phyloP scores from a whole-genome alignment of 2,113 vertebrate genomes.

The Lycocorax pyrrhopterus region DNA sequence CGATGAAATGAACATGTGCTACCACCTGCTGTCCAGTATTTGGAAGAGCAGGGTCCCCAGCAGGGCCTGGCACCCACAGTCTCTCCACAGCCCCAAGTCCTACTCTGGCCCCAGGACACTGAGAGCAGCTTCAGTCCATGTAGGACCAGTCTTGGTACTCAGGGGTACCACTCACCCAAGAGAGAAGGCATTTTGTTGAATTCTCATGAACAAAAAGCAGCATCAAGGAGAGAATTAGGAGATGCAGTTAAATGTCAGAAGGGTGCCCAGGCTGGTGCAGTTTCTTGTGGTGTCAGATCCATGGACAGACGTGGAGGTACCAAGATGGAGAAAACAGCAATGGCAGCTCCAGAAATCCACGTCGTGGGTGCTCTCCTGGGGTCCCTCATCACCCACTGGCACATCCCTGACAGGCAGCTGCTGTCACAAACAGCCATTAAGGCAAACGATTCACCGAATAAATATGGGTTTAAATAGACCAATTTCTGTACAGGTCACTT shows the following conservation, averaged over 20 bases:
- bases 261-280: background rate
- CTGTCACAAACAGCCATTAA: background rate
- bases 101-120: rapidly evolving
- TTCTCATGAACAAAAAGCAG: background rate
- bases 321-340: background rate
- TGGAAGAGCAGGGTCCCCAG: conserved; percentile 6
- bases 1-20: conserved; percentile 28
- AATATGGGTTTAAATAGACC: background rate
- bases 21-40: conserved; percentile 39
- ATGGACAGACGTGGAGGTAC: rapidly evolving
- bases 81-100: background rate
- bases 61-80: background rate
- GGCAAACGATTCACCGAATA: background rate
- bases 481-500: background rate
- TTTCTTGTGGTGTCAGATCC: background rate
- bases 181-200: background rate
- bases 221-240: background rate
- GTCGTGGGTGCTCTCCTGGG: background rate
- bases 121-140: background rate
- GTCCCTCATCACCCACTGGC: background rate
- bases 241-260: background rate
- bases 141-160: background rate
- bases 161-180: background rate
- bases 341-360: background rate
- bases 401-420: background rate